A percentile compares a stretch with the other conserved stretches of the same genome.
These are phyloP conservation scores for Halictus rubicundus DNA, from an alignment of 1,140 invertebrate species.

Conservation along the genomic window DNA sequence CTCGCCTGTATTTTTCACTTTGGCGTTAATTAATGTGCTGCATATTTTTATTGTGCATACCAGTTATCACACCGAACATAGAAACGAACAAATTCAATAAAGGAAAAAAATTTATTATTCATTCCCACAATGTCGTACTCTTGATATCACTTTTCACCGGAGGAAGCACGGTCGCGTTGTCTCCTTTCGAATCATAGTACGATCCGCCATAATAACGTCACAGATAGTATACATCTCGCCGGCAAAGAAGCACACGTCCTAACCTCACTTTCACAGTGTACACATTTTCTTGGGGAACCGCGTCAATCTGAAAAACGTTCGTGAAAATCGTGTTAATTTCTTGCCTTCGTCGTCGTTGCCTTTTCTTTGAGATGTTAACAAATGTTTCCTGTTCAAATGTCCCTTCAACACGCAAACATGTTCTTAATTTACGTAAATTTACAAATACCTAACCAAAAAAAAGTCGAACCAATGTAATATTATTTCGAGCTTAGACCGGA, in stretches of 20 bases:
- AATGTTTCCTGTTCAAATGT: neutral
- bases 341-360: neutral
- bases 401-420: neutral
- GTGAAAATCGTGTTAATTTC: slow-evolving; percentile 39
- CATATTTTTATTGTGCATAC: slow-evolving; percentile 57
- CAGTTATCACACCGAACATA: slow-evolving; percentile 33
- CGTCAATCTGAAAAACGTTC: slow-evolving; percentile 58
- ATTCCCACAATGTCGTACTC: slow-evolving; percentile 42
- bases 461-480: neutral
- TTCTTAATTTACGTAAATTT: slow-evolving; percentile 1
- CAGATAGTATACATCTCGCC: slow-evolving; percentile 34
- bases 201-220: slow-evolving; percentile 37
- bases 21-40: slow-evolving; percentile 35
- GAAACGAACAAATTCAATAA: slow-evolving; percentile 48
- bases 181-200: slow-evolving; percentile 21
- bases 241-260: slow-evolving; percentile 42
- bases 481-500: neutral
- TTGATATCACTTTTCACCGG: slow-evolving; percentile 25
- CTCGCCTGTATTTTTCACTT: slow-evolving; percentile 12
- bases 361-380: neutral
- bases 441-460: slow-evolving; percentile 34
- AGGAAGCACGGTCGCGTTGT: slow-evolving; percentile 10
- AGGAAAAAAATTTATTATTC: slow-evolving; percentile 51
- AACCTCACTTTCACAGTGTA: slow-evolving; percentile 46
- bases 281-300: slow-evolving; percentile 3